Evolutionary conservation across 2,113 vertebrate species (phyloP).

Genomic region (Craseonycteris thonglongyai): DNA sequence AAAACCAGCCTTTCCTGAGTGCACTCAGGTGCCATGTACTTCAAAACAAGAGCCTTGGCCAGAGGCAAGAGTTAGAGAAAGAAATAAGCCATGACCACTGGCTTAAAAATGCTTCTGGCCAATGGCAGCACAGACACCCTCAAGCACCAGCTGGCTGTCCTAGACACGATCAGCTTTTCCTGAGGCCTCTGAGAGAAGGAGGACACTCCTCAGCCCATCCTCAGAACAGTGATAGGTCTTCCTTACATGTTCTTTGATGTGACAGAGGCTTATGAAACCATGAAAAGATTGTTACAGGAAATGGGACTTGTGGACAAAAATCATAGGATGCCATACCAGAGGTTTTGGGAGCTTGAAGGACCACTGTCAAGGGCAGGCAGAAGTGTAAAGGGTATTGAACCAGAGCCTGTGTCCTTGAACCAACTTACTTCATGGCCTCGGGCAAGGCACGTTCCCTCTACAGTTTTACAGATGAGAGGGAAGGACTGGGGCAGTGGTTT

Average conservation of each 20-base stretch:
- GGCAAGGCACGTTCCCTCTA: not conserved
- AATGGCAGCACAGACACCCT: not conserved
- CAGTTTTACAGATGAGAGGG: not conserved
- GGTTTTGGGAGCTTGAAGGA: not conserved
- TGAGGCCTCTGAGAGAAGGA: not conserved
- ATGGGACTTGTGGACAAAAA: not conserved
- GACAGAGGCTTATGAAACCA: not conserved
- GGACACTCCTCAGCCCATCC: not conserved
- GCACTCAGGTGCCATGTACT: not conserved
- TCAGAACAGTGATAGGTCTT: conserved; percentile 22
- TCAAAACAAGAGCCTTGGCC: not conserved
- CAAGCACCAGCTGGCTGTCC: not conserved
- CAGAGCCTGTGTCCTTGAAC: not conserved
- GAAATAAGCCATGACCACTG: not conserved
- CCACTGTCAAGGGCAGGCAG: not conserved
- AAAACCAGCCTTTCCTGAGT: not conserved
- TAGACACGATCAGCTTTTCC: not conserved
- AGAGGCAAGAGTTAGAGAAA: not conserved
- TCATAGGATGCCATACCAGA: not conserved
- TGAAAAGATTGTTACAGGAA: not conserved
- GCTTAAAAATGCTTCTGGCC: not conserved
- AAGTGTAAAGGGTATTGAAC: not conserved
- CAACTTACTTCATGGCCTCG: not conserved
- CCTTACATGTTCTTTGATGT: conserved; percentile 12
- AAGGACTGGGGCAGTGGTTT: not conserved